Percentiles rank a stretch among this genome's conserved stretches.
These are phyloP conservation scores for Ornithoptera alexandrae DNA, from an alignment of 2,888 invertebrate genomes.

Conservation along the genomic window DNA sequence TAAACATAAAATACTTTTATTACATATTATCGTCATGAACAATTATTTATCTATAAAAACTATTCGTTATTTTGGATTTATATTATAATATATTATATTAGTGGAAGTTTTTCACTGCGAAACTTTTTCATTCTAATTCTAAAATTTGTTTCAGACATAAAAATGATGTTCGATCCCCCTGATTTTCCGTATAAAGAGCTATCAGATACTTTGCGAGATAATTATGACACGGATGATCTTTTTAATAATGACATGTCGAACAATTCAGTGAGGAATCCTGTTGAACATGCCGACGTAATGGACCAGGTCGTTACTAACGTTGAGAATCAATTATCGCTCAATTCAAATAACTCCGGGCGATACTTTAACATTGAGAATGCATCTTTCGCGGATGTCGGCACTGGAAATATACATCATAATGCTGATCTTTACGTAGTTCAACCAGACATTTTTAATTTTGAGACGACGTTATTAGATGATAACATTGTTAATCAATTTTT, in stretches of 20 bases:
- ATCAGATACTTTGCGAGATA: slow-evolving; percentile 52
- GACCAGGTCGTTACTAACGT: slow-evolving; percentile 48
- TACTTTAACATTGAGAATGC: slow-evolving; percentile 54
- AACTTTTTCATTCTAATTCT: background rate
- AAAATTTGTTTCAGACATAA: slow-evolving; percentile 36
- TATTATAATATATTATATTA: too few relatives aligned
- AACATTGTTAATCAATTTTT: slow-evolving; percentile 71
- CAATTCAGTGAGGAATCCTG: slow-evolving; percentile 30
- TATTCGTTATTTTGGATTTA: background rate
- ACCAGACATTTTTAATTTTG: slow-evolving; percentile 59
- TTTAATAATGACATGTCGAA: slow-evolving; percentile 43
- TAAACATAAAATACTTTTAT: too few relatives aligned
- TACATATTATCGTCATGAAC: too few relatives aligned
- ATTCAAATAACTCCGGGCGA: slow-evolving; percentile 57
- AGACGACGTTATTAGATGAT: slow-evolving; percentile 66
- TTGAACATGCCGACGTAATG: slow-evolving; percentile 42
- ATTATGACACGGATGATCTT: slow-evolving; percentile 58
- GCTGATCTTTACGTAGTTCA: slow-evolving; percentile 53
- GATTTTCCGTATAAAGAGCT: slow-evolving; percentile 70
- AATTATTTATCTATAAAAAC: background rate
- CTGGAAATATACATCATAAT: slow-evolving; percentile 38
- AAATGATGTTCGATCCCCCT: slow-evolving; percentile 74
- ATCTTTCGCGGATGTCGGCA: slow-evolving; percentile 39
- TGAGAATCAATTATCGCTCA: slow-evolving; percentile 54
- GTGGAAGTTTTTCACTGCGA: background rate